phyloP scores from a whole-genome alignment of 1,140 invertebrate species.

The Microplitis mediator region DNA sequence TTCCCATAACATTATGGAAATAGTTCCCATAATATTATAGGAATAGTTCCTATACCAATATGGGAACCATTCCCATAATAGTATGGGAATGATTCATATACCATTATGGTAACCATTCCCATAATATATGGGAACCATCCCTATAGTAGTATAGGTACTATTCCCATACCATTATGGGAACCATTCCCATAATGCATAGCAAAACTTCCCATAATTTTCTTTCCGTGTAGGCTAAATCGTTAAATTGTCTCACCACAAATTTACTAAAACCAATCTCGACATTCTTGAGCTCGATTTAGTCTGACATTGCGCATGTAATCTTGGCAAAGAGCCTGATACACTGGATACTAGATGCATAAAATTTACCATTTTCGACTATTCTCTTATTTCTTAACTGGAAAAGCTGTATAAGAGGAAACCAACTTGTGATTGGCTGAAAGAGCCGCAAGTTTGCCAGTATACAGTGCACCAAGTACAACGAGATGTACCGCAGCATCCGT shows the following conservation, averaged over 20 bases:
- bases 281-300: neutral
- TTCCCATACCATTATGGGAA: no score
- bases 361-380: neutral
- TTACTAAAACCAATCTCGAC: constrained; percentile 7
- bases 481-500: constrained; percentile 20
- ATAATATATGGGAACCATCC: no score
- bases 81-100: no score
- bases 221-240: neutral
- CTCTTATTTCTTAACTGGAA: neutral
- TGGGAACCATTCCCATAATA: no score
- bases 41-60: no score
- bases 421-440: constrained; percentile 14
- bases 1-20: no score
- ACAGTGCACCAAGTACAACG: neutral
- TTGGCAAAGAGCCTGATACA: constrained; percentile 22
- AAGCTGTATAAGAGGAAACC: neutral
- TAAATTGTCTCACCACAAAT: constrained; percentile 4
- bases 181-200: no score
- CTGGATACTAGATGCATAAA: neutral
- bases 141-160: no score
- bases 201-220: no score
- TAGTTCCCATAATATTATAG: no score
- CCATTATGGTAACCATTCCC: no score
- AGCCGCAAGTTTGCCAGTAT: constrained; percentile 4
- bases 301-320: constrained; percentile 12